These are phyloP conservation scores for Karalla daura DNA, from an alignment of 2,797 vertebrate species.

Conservation along the genomic window DNA sequence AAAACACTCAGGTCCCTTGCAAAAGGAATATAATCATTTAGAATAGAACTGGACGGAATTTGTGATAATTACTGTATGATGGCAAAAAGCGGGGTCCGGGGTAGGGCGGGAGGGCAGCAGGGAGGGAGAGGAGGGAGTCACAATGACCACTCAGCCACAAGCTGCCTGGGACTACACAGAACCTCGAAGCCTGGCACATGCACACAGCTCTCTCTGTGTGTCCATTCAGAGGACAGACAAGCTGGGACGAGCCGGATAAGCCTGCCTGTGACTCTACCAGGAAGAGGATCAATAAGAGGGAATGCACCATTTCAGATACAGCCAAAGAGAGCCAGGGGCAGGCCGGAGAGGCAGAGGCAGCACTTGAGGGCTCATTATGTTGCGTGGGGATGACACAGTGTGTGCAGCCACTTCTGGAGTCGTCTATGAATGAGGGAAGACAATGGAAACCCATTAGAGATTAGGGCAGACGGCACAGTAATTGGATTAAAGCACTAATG, in stretches of 20 bases:
- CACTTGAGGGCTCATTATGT: conserved; percentile 74
- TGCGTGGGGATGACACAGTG: conserved; percentile 65
- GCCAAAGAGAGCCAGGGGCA: conserved; percentile 76
- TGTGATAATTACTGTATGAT: conserved; percentile 60
- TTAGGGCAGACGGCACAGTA: conserved; percentile 47
- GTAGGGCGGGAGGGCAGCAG: conserved; percentile 42
- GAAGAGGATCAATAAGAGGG: conserved; percentile 82
- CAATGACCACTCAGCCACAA: conserved; percentile 82
- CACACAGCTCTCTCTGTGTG: conserved; percentile 76
- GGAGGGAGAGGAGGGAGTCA: conserved; percentile 51
- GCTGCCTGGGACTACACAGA: conserved; percentile 77
- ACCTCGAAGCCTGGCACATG: conserved; percentile 74
- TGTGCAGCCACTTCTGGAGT: conserved; percentile 59
- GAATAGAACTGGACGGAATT: conserved; percentile 42
- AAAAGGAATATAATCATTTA: conserved; percentile 34
- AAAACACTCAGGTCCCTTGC: conserved; percentile 40
- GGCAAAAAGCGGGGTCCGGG: conserved; percentile 12
- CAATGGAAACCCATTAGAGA: conserved; percentile 48
- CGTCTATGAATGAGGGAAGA: conserved; percentile 55
- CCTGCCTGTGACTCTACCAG: conserved; percentile 78
- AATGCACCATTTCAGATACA: conserved; percentile 82
- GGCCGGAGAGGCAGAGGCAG: conserved; percentile 73
- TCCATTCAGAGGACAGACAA: conserved; percentile 80
- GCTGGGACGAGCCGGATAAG: conserved; percentile 77
- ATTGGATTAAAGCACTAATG: conserved; percentile 68